Evolutionary conservation across 2,888 invertebrate genomes (phyloP).

Genomic region (Nomada fabriciana): DNA sequence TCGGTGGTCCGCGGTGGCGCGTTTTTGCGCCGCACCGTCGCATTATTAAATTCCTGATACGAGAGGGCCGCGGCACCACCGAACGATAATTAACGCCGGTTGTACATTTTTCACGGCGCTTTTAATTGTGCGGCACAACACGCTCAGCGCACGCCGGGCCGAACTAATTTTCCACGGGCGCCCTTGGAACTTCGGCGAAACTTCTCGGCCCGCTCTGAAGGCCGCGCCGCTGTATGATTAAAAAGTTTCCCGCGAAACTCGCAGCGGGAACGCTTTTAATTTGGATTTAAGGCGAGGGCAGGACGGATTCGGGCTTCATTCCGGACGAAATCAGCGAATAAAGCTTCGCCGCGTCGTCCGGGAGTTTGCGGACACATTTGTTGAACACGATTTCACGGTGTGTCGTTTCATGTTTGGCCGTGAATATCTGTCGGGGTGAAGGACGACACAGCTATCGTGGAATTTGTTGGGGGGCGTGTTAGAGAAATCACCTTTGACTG

Average conservation of each 20-base stretch:
- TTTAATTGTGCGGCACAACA: slow-evolving; percentile 27
- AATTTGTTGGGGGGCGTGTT: too few relatives aligned
- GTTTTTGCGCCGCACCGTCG: slow-evolving; percentile 13
- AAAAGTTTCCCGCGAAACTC: slow-evolving; percentile 28
- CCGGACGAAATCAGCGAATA: too few relatives aligned
- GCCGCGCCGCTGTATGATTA: slow-evolving; percentile 15
- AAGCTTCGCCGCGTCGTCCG: not conserved
- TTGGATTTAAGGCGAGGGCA: not conserved
- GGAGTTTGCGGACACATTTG: too few relatives aligned
- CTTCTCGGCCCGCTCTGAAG: slow-evolving; percentile 4
- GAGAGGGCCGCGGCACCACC: not conserved
- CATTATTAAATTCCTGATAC: slow-evolving; percentile 59
- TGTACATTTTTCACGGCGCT: slow-evolving; percentile 40
- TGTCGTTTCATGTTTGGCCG: too few relatives aligned
- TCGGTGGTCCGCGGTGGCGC: not conserved
- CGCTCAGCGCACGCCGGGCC: slow-evolving; percentile 26
- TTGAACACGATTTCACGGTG: too few relatives aligned
- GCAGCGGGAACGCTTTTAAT: slow-evolving; percentile 7
- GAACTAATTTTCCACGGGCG: slow-evolving; percentile 29
- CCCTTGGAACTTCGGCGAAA: slow-evolving; percentile 11
- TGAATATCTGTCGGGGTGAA: too few relatives aligned
- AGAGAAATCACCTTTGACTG: too few relatives aligned
- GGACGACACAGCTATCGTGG: too few relatives aligned
- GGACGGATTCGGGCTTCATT: not conserved
- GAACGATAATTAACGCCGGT: slow-evolving; percentile 32